Percentiles rank a stretch among this genome's conserved stretches.
These are phyloP conservation scores for Scleropages formosus DNA, from an alignment of 2,797 vertebrate species.

Conservation along the genomic window DNA sequence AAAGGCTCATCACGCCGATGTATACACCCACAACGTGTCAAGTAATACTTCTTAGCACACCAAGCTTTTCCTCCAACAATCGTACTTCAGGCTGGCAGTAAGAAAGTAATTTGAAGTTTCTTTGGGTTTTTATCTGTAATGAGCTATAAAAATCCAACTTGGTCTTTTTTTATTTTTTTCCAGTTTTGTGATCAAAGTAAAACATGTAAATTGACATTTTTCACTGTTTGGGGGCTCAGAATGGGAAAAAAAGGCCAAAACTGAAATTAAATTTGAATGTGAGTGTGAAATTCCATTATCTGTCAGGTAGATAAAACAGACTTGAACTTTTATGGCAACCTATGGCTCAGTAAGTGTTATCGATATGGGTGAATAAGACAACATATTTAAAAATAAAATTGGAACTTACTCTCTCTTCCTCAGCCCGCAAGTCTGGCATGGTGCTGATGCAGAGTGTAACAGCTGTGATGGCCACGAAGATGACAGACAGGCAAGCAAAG, in stretches of 20 bases:
- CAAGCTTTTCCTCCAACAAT: neutral
- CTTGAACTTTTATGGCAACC: neutral
- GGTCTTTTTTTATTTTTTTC: neutral
- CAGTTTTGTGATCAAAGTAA: neutral
- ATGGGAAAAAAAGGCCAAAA: neutral
- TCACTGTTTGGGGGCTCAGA: neutral
- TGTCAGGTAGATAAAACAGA: neutral
- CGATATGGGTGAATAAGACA: too few species aligned
- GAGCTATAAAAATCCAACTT: neutral
- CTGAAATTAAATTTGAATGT: neutral
- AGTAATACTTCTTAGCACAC: neutral
- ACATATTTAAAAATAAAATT: too few species aligned
- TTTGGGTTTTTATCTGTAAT: neutral
- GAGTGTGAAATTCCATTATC: neutral
- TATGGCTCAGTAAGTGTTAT: neutral
- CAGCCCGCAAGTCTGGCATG: constrained; percentile 91
- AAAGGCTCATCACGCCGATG: neutral
- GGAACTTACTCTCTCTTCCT: constrained; percentile 91
- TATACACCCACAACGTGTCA: neutral
- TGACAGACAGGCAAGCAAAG: constrained; percentile 87
- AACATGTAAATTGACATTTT: neutral
- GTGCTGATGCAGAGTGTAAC: constrained; percentile 94
- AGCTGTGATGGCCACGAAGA: constrained; percentile 90
- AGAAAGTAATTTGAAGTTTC: neutral
- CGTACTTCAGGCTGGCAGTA: neutral